Percentiles rank a stretch among this genome's conserved stretches.
Conservation (phyloP, 2,797 vertebrate genomes). For the Macroramphosus scolopax region DNA sequence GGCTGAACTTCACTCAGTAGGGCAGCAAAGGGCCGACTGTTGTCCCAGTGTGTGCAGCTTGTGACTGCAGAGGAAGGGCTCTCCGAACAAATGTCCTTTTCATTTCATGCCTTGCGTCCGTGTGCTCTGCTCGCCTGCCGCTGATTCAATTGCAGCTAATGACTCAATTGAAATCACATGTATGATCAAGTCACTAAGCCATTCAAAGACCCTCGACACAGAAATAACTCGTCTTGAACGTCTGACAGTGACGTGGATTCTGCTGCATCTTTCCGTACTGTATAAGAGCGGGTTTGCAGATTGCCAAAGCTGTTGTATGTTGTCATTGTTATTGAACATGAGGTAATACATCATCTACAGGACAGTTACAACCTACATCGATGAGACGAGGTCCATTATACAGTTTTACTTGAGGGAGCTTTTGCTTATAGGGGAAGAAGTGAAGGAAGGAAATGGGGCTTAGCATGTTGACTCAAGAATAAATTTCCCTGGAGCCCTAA, state of each 20-base stretch:
- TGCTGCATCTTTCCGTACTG: slow-evolving; percentile 7
- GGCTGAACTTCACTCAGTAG: slow-evolving; percentile 27
- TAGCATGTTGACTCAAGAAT: slow-evolving; percentile 75
- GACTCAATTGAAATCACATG: slow-evolving; percentile 81
- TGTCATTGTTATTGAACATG: too few relatives aligned
- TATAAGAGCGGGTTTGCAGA: background rate
- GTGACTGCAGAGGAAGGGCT: slow-evolving; percentile 52
- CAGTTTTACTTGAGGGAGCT: slow-evolving; percentile 32
- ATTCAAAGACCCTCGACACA: slow-evolving; percentile 42
- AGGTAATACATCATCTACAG: too few relatives aligned
- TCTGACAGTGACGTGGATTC: slow-evolving; percentile 34
- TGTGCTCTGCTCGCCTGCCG: slow-evolving; percentile 46
- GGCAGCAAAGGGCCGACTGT: slow-evolving; percentile 27
- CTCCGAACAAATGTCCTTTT: slow-evolving; percentile 71
- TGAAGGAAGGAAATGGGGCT: slow-evolving; percentile 69
- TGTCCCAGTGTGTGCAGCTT: slow-evolving; percentile 57
- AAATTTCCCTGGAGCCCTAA: slow-evolving; percentile 68
- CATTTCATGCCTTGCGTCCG: slow-evolving; percentile 67
- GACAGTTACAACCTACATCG: too few relatives aligned
- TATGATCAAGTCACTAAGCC: slow-evolving; percentile 60
- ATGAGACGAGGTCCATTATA: slow-evolving; percentile 7
- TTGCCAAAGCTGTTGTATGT: background rate
- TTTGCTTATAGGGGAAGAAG: slow-evolving; percentile 44
- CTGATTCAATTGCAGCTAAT: slow-evolving; percentile 80
- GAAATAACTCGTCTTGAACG: slow-evolving; percentile 36